phyloP scores from a whole-genome alignment of 2,888 invertebrate genomes.

The Drepanosiphum platanoidis region DNA sequence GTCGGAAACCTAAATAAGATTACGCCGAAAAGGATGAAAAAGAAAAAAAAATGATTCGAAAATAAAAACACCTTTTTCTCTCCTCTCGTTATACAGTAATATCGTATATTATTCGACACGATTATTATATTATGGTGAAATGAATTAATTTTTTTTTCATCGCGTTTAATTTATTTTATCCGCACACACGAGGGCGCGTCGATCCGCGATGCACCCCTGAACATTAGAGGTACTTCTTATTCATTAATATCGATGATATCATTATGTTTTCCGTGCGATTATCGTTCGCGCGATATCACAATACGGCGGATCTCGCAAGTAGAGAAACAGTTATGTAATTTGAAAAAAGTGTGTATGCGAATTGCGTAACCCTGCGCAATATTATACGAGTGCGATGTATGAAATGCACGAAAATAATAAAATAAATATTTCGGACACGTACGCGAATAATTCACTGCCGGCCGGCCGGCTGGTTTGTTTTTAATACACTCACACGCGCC shows the following conservation, averaged over 20 bases:
- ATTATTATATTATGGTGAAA: no score
- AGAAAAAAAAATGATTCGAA: not conserved
- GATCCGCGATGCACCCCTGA: no score
- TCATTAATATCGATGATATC: no score
- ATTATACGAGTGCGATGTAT: not conserved
- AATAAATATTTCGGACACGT: not conserved
- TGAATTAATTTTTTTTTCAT: no score
- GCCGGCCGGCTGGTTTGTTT: no score
- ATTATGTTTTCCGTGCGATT: not conserved
- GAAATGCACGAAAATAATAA: not conserved
- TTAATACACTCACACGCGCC: not conserved
- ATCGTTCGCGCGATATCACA: not conserved
- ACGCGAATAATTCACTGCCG: not conserved
- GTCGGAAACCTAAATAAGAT: not conserved
- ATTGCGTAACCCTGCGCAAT: not conserved
- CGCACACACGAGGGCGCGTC: no score
- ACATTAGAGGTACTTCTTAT: no score
- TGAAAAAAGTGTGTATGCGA: not conserved
- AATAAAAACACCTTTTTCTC: no score
- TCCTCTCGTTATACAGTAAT: no score
- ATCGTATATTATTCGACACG: no score
- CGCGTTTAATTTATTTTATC: no score
- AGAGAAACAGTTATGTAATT: not conserved
- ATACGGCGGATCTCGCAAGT: not conserved
- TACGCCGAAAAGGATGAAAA: not conserved